Percentiles rank a stretch among this genome's conserved stretches.
Evolutionary conservation across 1,140 invertebrate species (phyloP).

Genomic region (Neodiprion lecontei): DNA sequence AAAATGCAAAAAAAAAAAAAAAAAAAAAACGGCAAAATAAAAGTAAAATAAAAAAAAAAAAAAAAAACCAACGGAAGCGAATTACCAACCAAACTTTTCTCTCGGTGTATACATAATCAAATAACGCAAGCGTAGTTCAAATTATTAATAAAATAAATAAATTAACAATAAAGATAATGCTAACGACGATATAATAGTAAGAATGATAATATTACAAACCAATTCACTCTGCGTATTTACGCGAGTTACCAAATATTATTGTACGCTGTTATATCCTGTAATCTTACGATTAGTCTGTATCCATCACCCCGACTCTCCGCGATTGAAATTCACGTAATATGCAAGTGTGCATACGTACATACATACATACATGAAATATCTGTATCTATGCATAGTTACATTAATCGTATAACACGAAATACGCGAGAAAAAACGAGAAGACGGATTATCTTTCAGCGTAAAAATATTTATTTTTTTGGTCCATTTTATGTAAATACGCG

Average conservation of each 20-base stretch:
- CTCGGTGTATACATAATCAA: conserved; percentile 5
- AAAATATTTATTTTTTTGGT: conserved; percentile 5
- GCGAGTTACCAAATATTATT: not conserved
- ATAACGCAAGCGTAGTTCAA: conserved; percentile 4
- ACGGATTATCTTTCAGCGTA: not conserved
- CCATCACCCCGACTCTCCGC: too few species aligned
- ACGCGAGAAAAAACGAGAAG: not conserved
- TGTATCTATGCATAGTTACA: not conserved
- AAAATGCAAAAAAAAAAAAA: not conserved
- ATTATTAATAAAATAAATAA: not conserved
- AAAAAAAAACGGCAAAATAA: not conserved
- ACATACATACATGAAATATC: not conserved
- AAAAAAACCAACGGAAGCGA: not conserved
- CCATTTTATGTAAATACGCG: not conserved
- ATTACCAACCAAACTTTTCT: not conserved
- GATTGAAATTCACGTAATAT: too few species aligned
- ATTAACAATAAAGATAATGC: not conserved
- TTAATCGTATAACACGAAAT: not conserved
- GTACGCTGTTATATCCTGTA: too few species aligned
- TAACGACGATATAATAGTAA: not conserved
- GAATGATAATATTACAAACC: not conserved
- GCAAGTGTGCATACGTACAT: not conserved
- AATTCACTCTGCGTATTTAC: not conserved
- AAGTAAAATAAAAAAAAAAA: not conserved
- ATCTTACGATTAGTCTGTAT: too few species aligned